Percentiles rank a stretch among this genome's conserved stretches.
phyloP scores from a whole-genome alignment of 1,140 invertebrate species.

The Rhagoletis zephyria region DNA sequence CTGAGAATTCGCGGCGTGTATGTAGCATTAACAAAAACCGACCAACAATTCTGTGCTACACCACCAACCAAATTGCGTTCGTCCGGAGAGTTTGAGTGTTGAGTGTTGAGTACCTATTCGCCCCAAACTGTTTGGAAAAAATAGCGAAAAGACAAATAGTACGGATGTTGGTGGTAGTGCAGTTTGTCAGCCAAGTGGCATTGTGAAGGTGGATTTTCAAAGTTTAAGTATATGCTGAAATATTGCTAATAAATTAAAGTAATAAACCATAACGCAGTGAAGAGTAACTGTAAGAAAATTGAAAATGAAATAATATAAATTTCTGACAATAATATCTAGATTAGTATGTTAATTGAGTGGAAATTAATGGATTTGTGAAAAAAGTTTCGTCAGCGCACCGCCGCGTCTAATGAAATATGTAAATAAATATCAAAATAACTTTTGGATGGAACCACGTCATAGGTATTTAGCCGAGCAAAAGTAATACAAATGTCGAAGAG shows the following conservation, averaged over 20 bases:
- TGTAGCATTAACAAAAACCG: neutral
- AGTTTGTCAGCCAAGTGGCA: neutral
- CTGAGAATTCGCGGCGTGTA: constrained; percentile 1
- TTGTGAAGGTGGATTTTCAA: neutral
- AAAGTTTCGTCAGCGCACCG: too few relatives aligned
- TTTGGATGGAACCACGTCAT: too few relatives aligned
- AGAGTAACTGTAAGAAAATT: too few relatives aligned
- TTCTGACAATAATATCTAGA: too few relatives aligned
- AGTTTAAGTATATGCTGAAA: neutral
- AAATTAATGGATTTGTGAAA: too few relatives aligned
- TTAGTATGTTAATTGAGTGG: too few relatives aligned
- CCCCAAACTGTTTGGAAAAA: constrained; percentile 19
- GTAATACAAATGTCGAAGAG: too few relatives aligned
- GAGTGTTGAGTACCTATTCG: neutral
- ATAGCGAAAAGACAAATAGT: constrained; percentile 13
- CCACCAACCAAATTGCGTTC: constrained; percentile 25
- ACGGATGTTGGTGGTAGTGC: neutral
- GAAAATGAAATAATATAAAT: too few relatives aligned
- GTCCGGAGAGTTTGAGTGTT: constrained; percentile 21
- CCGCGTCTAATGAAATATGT: too few relatives aligned
- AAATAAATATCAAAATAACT: too few relatives aligned
- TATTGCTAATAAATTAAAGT: neutral
- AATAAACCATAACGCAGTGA: neutral
- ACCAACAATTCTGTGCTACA: neutral
- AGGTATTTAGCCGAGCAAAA: too few relatives aligned